Evolutionary conservation across 2,888 invertebrate species (phyloP).

Genomic region (Oligia strigilis): DNA sequence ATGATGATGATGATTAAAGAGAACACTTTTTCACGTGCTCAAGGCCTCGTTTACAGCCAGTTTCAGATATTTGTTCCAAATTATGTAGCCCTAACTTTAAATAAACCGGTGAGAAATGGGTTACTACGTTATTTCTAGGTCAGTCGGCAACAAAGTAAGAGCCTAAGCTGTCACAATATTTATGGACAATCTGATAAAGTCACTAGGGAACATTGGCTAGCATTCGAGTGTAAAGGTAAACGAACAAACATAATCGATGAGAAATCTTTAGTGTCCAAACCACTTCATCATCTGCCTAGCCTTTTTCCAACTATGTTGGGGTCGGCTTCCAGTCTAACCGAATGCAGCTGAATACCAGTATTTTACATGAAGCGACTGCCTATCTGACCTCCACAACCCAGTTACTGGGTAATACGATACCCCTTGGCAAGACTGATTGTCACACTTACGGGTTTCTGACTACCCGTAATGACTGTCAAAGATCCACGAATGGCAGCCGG

Average conservation of each 20-base stretch:
- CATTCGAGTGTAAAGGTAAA: not conserved
- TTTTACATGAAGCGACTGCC: too few species aligned
- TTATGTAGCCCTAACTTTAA: not conserved
- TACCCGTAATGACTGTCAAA: too few species aligned
- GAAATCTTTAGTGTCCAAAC: not conserved
- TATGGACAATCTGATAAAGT: constrained; percentile 41
- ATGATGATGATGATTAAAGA: not conserved
- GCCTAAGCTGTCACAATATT: constrained; percentile 33
- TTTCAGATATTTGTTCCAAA: not conserved
- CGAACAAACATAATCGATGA: not conserved
- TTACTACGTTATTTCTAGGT: constrained; percentile 8
- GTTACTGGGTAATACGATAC: too few species aligned
- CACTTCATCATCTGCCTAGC: too few species aligned
- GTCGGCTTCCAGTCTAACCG: too few species aligned
- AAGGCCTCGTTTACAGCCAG: not conserved
- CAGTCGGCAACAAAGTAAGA: constrained; percentile 3
- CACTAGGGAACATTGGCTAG: not conserved
- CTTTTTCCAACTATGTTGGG: too few species aligned
- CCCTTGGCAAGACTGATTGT: too few species aligned
- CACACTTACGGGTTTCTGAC: too few species aligned
- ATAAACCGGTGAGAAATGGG: constrained; percentile 20
- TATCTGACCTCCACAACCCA: too few species aligned
- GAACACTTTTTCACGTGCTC: not conserved
- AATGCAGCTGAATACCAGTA: too few species aligned
- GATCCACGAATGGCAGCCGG: too few species aligned